These are phyloP conservation scores for Chlorocebus sabaeus DNA, from an alignment of 2,113 vertebrate genomes.

Conservation along the genomic window DNA sequence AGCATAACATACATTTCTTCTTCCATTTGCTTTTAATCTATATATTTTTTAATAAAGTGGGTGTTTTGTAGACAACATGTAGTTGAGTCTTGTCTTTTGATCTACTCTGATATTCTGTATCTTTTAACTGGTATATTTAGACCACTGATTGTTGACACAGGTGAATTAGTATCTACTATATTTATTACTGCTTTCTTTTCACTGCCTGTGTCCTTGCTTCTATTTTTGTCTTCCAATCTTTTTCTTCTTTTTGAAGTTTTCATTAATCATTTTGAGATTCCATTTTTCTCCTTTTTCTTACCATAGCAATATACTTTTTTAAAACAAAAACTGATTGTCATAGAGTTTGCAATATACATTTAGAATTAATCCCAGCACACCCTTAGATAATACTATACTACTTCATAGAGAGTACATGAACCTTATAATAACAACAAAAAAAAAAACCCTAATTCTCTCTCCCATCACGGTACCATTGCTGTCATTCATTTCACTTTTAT, in stretches of 20 bases:
- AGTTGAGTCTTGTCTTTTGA: not conserved
- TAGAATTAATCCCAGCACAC: not conserved
- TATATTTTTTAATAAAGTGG: not conserved
- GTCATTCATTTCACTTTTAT: not conserved
- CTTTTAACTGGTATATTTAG: not conserved
- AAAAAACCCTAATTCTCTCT: not conserved
- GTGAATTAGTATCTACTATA: not conserved
- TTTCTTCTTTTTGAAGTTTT: not conserved
- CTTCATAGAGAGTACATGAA: not conserved
- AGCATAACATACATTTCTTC: not conserved
- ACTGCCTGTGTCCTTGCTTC: not conserved
- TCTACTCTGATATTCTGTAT: not conserved
- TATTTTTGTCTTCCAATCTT: not conserved
- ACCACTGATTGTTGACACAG: not conserved
- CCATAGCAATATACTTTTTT: not conserved
- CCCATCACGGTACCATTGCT: not conserved
- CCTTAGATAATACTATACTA: not conserved
- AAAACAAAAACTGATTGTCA: not conserved
- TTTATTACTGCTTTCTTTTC: not conserved
- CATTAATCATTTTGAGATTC: not conserved
- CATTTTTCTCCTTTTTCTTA: not conserved
- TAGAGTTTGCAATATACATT: not conserved
- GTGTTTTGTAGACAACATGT: not conserved
- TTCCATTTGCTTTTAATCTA: not conserved
- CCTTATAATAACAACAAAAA: not conserved